Percentiles rank a stretch among this genome's conserved stretches.
Evolutionary conservation across 2,888 invertebrate species (phyloP).

Genomic region (Cheilosia pagana): DNA sequence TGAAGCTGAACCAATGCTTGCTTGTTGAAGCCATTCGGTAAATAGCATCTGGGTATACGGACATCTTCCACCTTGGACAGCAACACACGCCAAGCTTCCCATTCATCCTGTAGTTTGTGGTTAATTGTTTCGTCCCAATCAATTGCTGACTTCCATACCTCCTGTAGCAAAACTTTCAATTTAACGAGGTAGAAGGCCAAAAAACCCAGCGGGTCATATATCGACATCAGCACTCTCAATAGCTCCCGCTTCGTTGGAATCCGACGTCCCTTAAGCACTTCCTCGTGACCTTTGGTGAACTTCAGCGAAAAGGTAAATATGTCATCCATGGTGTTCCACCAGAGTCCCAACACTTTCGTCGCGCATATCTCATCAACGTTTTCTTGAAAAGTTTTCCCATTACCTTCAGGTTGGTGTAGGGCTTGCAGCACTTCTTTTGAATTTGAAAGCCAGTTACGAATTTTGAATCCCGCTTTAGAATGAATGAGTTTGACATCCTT

Average conservation of each 20-base stretch:
- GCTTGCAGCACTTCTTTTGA: constrained; percentile 12
- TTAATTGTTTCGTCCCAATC: no score
- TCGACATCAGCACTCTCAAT: constrained; percentile 22
- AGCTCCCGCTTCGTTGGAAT: constrained; percentile 20
- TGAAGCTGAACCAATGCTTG: no score
- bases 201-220: constrained; percentile 24
- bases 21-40: no score
- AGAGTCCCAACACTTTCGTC: constrained; percentile 24
- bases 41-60: no score
- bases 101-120: no score
- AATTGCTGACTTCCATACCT: constrained; percentile 70
- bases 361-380: neutral
- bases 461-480: constrained; percentile 38
- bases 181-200: constrained; percentile 49
- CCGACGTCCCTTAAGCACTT: constrained; percentile 8
- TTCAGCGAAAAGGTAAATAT: constrained; percentile 10
- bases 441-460: constrained; percentile 19
- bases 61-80: no score
- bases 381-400: no score
- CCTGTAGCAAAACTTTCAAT: constrained; percentile 68
- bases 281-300: neutral
- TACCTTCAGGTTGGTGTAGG: no score
- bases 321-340: constrained; percentile 19
- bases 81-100: no score
- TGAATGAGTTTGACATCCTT: constrained; percentile 2